Conservation (phyloP, 1,140 invertebrate species). For the Anagrus nilaparvatae region DNA sequence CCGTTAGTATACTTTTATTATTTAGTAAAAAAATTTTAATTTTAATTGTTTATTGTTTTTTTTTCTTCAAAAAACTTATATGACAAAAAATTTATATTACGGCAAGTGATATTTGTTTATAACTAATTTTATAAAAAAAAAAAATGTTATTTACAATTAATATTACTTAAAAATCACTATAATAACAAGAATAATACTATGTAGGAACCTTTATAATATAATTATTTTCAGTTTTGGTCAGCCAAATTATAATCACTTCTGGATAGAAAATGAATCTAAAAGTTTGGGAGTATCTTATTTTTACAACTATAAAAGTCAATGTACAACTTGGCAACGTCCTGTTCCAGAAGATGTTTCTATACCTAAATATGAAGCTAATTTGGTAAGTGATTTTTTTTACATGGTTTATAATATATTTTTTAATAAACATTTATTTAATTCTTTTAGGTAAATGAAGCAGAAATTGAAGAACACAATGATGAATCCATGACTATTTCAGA, state of each 20-base stretch:
- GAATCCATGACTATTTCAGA: slow-evolving; percentile 7
- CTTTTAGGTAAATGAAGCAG: background rate
- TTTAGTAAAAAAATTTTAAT: too few relatives aligned
- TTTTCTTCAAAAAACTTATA: background rate
- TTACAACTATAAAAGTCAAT: slow-evolving; percentile 17
- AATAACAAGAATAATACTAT: background rate
- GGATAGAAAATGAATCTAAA: slow-evolving; percentile 22
- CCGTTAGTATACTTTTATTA: too few relatives aligned
- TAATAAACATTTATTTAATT: background rate
- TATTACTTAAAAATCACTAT: background rate
- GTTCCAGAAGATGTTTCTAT: slow-evolving; percentile 11
- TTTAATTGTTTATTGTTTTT: slow-evolving; percentile 3
- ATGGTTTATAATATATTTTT: background rate
- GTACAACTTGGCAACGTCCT: slow-evolving; percentile 17
- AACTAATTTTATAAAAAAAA: background rate
- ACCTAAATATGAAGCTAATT: slow-evolving; percentile 3
- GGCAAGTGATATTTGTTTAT: slow-evolving; percentile 2
- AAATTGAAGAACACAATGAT: background rate
- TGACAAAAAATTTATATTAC: background rate
- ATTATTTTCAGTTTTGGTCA: slow-evolving; percentile 20
- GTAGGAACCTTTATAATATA: background rate
- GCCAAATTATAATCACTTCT: slow-evolving; percentile 18
- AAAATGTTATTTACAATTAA: background rate
- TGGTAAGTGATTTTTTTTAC: slow-evolving; percentile 11
- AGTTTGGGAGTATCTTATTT: slow-evolving; percentile 14